phyloP scores from a whole-genome alignment of 2,888 invertebrate species.

The Metopia argyrocephala region DNA sequence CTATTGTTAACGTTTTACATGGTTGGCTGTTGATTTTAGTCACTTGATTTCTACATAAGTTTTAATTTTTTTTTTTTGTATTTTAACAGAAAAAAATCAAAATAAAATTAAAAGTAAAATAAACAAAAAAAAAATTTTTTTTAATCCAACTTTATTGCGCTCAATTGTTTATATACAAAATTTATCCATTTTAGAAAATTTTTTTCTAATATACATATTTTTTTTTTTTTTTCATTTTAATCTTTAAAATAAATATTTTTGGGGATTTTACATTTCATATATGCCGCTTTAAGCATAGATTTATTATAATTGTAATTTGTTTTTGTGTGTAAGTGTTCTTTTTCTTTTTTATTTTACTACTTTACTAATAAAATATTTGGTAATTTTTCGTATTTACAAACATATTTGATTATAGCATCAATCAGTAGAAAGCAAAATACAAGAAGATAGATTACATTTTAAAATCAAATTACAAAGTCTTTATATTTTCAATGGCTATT shows the following conservation, averaged over 20 bases:
- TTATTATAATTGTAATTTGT: slow-evolving; percentile 3
- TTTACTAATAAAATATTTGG: background rate
- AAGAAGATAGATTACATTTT: slow-evolving; percentile 61
- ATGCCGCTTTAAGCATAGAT: background rate
- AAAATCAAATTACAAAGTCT: slow-evolving; percentile 59
- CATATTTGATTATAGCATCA: slow-evolving; percentile 41
- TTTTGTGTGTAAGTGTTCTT: slow-evolving; percentile 2
- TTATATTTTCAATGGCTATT: slow-evolving; percentile 23
- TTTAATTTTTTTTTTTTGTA: background rate
- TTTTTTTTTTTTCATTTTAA: background rate
- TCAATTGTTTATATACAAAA: no score
- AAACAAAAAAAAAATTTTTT: no score
- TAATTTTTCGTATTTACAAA: no score
- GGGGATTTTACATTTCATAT: background rate
- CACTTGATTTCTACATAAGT: background rate
- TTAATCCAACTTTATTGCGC: background rate
- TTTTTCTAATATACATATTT: no score
- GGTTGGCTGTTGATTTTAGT: slow-evolving; percentile 13
- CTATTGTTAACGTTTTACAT: slow-evolving; percentile 1
- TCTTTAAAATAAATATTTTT: background rate
- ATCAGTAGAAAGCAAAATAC: slow-evolving; percentile 29
- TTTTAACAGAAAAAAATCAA: no score
- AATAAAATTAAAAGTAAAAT: background rate
- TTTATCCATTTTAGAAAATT: no score
- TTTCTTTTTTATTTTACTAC: background rate